Conservation (phyloP, 2,797 vertebrate species). For the Centroberyx gerrardi region DNA sequence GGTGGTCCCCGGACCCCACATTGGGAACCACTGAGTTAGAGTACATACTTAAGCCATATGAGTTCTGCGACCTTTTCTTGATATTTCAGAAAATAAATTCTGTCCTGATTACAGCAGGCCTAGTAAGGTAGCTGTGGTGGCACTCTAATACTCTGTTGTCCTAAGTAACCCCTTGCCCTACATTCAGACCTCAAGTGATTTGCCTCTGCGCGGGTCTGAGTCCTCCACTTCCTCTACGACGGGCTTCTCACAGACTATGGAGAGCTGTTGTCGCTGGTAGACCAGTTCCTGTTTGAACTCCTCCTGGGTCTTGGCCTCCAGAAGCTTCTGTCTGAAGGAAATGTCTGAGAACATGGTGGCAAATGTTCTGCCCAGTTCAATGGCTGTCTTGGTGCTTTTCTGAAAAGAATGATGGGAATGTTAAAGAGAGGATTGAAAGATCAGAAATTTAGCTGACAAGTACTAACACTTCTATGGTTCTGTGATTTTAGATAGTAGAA, state of each 20-base stretch:
- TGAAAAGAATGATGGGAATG: slow-evolving; percentile 58
- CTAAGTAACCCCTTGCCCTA: neutral
- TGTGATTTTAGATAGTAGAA: too few species aligned
- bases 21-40: too few species aligned
- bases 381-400: slow-evolving; percentile 97
- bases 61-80: neutral
- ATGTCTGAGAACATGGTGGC: slow-evolving; percentile 96
- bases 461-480: too few species aligned
- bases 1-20: too few species aligned
- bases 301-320: slow-evolving; percentile 91
- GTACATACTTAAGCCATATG: neutral
- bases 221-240: slow-evolving; percentile 80
- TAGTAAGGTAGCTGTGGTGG: neutral
- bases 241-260: slow-evolving; percentile 74
- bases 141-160: neutral
- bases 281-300: slow-evolving; percentile 95
- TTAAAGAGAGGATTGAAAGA: neutral
- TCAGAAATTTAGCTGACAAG: neutral
- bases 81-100: neutral
- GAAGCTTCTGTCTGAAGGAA: slow-evolving; percentile 93
- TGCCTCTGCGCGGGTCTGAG: slow-evolving; percentile 80
- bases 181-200: slow-evolving; percentile 85
- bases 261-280: slow-evolving; percentile 89
- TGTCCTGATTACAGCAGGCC: slow-evolving; percentile 1
- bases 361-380: slow-evolving; percentile 92